Evolutionary conservation across 2,113 vertebrate genomes (phyloP).

Genomic region (Zosterops japonicus): DNA sequence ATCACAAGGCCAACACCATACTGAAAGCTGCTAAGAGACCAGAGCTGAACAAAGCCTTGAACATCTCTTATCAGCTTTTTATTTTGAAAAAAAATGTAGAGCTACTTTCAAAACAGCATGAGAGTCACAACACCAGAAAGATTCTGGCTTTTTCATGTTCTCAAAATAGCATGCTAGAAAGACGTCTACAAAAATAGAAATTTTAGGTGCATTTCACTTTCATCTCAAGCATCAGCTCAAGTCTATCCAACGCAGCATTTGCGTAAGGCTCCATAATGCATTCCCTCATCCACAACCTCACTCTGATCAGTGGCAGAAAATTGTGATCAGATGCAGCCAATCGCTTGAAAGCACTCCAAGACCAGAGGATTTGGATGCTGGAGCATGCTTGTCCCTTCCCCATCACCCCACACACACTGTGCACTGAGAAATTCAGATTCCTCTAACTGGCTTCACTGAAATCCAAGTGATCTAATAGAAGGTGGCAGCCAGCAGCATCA

Average conservation of each 20-base stretch:
- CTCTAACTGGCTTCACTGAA: not conserved
- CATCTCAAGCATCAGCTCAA: not conserved
- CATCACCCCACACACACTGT: accelerated
- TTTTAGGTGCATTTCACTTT: constrained; percentile 30
- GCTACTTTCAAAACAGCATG: constrained; percentile 6
- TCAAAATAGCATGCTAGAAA: constrained; percentile 27
- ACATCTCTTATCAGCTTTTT: not conserved
- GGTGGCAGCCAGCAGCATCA: not conserved
- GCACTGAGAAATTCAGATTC: not conserved
- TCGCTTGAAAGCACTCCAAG: not conserved
- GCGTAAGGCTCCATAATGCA: not conserved
- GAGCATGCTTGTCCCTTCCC: not conserved
- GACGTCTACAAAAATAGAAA: not conserved
- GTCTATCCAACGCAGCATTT: not conserved
- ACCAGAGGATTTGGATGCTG: not conserved
- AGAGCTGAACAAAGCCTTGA: not conserved
- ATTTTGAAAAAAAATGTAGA: not conserved
- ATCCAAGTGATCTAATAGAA: not conserved
- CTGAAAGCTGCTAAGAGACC: not conserved
- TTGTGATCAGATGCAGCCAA: not conserved
- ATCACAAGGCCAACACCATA: not conserved
- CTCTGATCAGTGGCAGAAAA: not conserved
- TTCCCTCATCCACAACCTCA: not conserved
- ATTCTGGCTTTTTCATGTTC: constrained; percentile 19
- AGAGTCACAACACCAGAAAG: constrained; percentile 2